Percentiles rank a stretch among this genome's conserved stretches.
Conservation (phyloP, 1,140 invertebrate genomes). For the Neotoxoptera formosana region DNA sequence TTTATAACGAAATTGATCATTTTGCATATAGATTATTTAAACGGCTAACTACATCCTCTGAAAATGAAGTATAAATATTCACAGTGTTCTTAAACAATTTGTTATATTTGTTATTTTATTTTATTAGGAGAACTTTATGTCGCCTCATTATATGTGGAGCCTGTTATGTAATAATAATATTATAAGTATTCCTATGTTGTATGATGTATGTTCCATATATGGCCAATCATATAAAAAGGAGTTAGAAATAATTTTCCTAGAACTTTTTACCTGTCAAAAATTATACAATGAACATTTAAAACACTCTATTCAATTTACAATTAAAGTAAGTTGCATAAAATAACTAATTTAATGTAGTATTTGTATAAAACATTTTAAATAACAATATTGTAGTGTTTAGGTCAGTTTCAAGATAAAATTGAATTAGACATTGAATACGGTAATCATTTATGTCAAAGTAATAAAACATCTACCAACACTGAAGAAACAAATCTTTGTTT, state of each 20-base stretch:
- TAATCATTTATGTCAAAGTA: not conserved
- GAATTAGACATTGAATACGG: constrained; percentile 41
- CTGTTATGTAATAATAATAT: constrained; percentile 35
- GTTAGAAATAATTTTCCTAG: constrained; percentile 14
- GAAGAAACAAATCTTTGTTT: constrained; percentile 13
- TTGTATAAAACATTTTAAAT: not conserved
- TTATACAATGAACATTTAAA: constrained; percentile 41
- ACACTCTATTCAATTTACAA: constrained; percentile 22
- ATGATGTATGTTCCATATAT: constrained; percentile 41
- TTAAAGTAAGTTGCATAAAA: constrained; percentile 32
- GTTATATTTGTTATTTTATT: constrained; percentile 1
- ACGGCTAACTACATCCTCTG: constrained; percentile 10
- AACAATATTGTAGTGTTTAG: constrained; percentile 31
- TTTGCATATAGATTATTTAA: constrained; percentile 42
- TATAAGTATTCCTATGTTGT: constrained; percentile 39
- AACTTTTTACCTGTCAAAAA: constrained; percentile 34
- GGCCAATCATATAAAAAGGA: constrained; percentile 26
- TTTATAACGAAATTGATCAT: constrained; percentile 40
- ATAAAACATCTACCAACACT: not conserved
- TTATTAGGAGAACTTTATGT: constrained; percentile 26
- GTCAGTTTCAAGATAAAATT: constrained; percentile 50
- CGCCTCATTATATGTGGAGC: constrained; percentile 10
- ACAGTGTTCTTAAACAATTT: not conserved
- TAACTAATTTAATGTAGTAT: not conserved
- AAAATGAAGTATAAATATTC: constrained; percentile 37